These are phyloP conservation scores for Isurus oxyrinchus DNA, from an alignment of 2,113 vertebrate species.

Conservation along the genomic window DNA sequence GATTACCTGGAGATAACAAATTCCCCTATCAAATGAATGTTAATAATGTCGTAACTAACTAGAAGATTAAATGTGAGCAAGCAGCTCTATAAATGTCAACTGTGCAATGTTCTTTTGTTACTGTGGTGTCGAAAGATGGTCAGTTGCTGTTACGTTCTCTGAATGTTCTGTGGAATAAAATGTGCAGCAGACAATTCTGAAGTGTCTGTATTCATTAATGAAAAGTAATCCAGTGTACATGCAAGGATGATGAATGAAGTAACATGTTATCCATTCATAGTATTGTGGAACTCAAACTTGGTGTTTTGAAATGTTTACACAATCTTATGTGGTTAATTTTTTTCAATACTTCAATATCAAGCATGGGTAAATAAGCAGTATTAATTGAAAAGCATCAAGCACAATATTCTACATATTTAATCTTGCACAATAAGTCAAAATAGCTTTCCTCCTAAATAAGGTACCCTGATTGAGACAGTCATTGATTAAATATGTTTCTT, in stretches of 20 bases:
- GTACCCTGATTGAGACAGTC: neutral
- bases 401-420: neutral
- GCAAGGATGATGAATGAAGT: neutral
- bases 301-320: neutral
- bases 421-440: neutral
- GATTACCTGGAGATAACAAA: constrained; percentile 93
- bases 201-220: constrained; percentile 41
- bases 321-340: neutral
- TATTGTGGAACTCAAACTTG: neutral
- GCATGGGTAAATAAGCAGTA: neutral
- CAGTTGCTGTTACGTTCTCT: constrained; percentile 60
- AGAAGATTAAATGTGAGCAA: constrained; percentile 37
- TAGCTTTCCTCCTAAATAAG: neutral
- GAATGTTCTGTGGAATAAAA: constrained; percentile 61
- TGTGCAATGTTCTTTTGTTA: constrained; percentile 57
- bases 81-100: constrained; percentile 59
- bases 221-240: constrained; percentile 8
- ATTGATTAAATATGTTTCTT: neutral
- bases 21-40: constrained; percentile 85
- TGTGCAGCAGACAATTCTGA: constrained; percentile 45
- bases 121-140: constrained; percentile 58
- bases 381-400: neutral
- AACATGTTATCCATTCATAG: neutral
- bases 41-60: neutral
- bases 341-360: neutral